Conservation (phyloP, 2,113 vertebrate species). For the Natator depressus region DNA sequence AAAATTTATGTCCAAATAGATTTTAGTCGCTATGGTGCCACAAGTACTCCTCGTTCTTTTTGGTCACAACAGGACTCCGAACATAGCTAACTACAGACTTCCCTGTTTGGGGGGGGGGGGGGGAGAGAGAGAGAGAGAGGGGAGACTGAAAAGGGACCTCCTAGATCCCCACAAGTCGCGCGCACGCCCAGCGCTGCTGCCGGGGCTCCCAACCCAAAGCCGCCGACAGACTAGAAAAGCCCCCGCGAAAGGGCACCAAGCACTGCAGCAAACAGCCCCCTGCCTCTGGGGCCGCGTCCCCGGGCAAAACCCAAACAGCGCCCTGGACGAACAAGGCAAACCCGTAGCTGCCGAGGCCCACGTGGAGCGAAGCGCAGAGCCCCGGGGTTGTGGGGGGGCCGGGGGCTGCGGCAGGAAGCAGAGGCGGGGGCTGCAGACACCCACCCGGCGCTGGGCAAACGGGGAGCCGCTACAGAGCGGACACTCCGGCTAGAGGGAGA, state of each 20-base stretch:
- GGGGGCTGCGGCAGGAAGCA: neutral
- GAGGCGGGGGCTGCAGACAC: neutral
- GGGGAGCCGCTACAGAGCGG: neutral
- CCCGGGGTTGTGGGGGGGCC: neutral
- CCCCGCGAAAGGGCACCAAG: neutral
- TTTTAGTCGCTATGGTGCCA: too few relatives aligned
- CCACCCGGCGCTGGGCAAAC: neutral
- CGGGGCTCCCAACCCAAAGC: neutral
- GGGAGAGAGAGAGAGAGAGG: accelerated
- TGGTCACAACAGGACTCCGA: neutral
- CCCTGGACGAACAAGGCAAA: too few relatives aligned
- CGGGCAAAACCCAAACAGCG: too few relatives aligned
- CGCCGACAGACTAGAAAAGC: accelerated
- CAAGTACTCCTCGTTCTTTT: too few relatives aligned
- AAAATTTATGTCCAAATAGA: too few relatives aligned
- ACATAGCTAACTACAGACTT: neutral
- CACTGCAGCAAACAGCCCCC: neutral
- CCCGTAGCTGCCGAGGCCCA: neutral
- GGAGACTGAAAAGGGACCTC: neutral
- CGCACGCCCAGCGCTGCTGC: neutral
- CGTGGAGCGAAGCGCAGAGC: too few relatives aligned
- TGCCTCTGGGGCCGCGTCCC: too few relatives aligned
- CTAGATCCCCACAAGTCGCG: neutral
- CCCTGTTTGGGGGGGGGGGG: too few relatives aligned
- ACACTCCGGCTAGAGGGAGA: neutral